Conservation (phyloP, 2,797 vertebrate species). For the Phataginus tetradactyla region DNA sequence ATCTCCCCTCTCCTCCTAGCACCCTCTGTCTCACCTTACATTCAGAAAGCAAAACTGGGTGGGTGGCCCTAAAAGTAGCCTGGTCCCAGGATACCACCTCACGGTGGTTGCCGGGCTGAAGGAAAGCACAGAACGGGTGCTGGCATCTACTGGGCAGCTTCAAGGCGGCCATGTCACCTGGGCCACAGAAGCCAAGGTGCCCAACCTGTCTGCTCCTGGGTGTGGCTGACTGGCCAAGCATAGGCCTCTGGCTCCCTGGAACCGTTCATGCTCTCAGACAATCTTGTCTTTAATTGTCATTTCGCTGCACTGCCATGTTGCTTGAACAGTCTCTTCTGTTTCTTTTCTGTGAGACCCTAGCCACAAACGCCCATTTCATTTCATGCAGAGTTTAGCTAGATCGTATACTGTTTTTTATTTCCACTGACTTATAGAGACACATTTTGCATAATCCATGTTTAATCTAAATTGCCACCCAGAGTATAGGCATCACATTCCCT, state of each 20-base stretch:
- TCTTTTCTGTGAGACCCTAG: not conserved
- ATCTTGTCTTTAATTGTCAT: not conserved
- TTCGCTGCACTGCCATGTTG: not conserved
- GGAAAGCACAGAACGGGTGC: too few relatives aligned
- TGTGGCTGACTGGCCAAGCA: not conserved
- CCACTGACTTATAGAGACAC: not conserved
- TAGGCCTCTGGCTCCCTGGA: not conserved
- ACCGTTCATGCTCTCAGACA: too few relatives aligned
- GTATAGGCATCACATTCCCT: not conserved
- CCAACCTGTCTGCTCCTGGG: not conserved
- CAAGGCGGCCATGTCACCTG: not conserved
- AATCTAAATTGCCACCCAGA: not conserved
- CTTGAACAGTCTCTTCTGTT: not conserved
- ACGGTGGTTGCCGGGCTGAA: not conserved
- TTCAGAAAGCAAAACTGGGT: not conserved
- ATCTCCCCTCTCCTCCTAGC: not conserved
- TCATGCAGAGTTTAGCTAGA: not conserved
- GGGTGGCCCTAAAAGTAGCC: too few relatives aligned
- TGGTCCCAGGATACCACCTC: not conserved
- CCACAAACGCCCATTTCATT: not conserved
- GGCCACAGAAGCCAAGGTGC: not conserved
- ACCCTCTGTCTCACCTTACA: not conserved
- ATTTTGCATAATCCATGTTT: not conserved
- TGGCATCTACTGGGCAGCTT: too few relatives aligned
- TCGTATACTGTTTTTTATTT: not conserved